Evolutionary conservation across 2,113 vertebrate genomes (phyloP), one percentile per base, ranked within the genome.

Genomic region (Siniperca knerii): DNA sequence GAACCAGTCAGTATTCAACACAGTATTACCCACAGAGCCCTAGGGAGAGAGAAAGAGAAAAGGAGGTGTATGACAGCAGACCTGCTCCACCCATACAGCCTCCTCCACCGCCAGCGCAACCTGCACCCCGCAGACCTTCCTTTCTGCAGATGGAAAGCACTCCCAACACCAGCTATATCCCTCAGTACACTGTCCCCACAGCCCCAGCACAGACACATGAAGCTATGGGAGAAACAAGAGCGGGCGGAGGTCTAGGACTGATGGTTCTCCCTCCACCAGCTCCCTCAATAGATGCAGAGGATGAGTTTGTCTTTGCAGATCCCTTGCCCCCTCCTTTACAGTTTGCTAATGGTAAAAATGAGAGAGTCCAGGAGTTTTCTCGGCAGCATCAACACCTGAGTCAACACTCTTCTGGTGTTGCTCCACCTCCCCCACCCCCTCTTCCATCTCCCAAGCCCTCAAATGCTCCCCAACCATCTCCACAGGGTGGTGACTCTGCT

Each of bases 231-330:
- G 84, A 93, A 35, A 69, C 78, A 55, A 79, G 84, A 82, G 50
- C 55, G 0, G 82, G 84, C n/a, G 86, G 87, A 73, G 95, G 95
- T 81, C 94, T 97, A 0, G 97, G 96, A 6, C 91, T 97, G 60
- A 96, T 98, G 87, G 96, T 97, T 35, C 91, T 98, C 72, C 97
- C 97, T 35, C 97, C 97, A 3, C 97, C 97, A 0, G 96, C 97
- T 52, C 97, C 96, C 1, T 98, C 97, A 37, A 96, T 98, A 82
- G 97, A 98, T 15, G 95, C 92, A 54, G 97, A 98, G 4, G 97
- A 98, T 25, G 97, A 98, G 46, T 98, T 98, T 91, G 96, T 98
- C 46, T 98, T 97, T 62, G 96, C 90, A 2, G 97, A 98, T 64
- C 97, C 97, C 0, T 94, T 98, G 77, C 97, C 97, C 0, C 97